Evolutionary conservation across 1,140 invertebrate species (phyloP).

Genomic region (Drosophila eugracilis): DNA sequence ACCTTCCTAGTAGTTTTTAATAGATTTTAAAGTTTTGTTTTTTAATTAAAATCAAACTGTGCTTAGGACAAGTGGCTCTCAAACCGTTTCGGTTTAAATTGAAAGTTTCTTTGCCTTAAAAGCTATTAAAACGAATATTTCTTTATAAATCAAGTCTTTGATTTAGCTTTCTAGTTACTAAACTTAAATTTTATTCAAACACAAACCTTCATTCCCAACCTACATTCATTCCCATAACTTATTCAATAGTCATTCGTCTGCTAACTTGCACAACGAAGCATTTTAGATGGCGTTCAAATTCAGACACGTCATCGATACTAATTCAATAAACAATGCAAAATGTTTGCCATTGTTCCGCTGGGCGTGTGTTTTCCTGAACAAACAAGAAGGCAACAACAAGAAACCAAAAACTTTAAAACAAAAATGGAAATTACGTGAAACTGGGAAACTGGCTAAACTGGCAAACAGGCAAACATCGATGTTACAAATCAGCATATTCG

Average conservation of each 20-base stretch:
- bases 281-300: constrained; percentile 21
- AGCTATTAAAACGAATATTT: too few relatives aligned
- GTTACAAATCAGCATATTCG: constrained; percentile 52
- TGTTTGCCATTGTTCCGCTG: constrained; percentile 32
- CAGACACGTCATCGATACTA: constrained; percentile 65
- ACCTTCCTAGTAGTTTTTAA: too few relatives aligned
- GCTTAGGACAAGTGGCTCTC: too few relatives aligned
- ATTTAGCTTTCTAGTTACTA: too few relatives aligned
- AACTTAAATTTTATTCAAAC: too few relatives aligned
- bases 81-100: too few relatives aligned
- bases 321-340: constrained; percentile 72
- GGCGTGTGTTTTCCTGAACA: constrained; percentile 20
- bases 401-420: not conserved
- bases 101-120: too few relatives aligned
- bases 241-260: constrained; percentile 14
- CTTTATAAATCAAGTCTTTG: too few relatives aligned
- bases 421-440: constrained; percentile 51
- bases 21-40: too few relatives aligned
- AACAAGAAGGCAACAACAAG: constrained; percentile 1
- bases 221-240: not conserved
- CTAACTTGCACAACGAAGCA: constrained; percentile 11
- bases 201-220: not conserved
- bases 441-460: constrained; percentile 45
- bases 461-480: constrained; percentile 37
- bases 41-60: too few relatives aligned